Evolutionary conservation across 2,888 invertebrate genomes (phyloP).

Genomic region (Coecobrya sp.): DNA sequence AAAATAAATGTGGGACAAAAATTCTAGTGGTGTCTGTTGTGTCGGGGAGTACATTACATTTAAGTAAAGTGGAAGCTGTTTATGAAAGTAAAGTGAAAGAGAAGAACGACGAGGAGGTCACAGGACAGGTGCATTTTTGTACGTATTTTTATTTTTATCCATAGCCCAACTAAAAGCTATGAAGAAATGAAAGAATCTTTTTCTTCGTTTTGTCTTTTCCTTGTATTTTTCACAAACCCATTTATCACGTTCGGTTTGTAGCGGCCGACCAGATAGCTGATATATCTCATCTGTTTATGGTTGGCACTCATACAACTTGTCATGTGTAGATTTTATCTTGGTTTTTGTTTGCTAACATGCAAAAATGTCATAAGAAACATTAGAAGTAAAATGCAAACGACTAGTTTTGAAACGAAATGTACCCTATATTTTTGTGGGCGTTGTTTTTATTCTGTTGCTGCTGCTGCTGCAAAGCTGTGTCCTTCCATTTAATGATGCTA

Average conservation of each 20-base stretch:
- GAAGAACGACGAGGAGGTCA: background rate
- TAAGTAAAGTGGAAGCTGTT: background rate
- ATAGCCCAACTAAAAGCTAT: background rate
- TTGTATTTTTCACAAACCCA: background rate
- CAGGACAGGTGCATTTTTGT: conserved; percentile 58
- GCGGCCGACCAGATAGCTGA: conserved; percentile 15
- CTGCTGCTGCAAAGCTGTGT: background rate
- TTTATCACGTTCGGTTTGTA: background rate
- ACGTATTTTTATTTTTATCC: background rate
- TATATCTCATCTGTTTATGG: conserved; percentile 3
- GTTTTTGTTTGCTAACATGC: background rate
- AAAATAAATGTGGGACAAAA: conserved; percentile 17
- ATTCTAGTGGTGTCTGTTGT: conserved; percentile 1
- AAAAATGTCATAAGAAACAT: background rate
- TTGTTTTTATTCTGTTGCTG: background rate
- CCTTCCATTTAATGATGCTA: background rate
- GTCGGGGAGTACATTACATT: background rate
- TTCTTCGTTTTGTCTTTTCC: background rate
- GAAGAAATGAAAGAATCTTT: background rate
- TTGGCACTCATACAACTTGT: background rate
- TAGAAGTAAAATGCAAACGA: background rate
- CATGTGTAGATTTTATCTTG: background rate
- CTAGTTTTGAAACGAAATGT: background rate
- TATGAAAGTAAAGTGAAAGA: background rate
- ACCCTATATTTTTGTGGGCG: background rate